A percentile compares a stretch with the other conserved stretches of the same genome.
Evolutionary conservation across 2,797 vertebrate species (phyloP).

Genomic region (Carcharodon carcharias): DNA sequence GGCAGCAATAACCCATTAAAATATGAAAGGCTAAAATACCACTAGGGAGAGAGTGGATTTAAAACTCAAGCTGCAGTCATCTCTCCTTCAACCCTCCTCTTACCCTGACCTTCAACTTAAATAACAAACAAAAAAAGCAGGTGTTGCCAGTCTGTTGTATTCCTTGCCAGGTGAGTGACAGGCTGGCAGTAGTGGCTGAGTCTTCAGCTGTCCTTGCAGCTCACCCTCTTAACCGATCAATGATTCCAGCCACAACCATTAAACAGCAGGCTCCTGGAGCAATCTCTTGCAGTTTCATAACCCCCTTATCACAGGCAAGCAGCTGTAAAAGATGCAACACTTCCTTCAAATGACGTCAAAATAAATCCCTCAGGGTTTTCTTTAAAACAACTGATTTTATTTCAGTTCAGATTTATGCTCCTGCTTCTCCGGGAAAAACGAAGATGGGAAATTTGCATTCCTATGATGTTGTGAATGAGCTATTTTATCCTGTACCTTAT

Average conservation of each 20-base stretch:
- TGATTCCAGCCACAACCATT: background rate
- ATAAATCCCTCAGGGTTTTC: background rate
- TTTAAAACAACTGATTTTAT: background rate
- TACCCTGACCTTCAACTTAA: background rate
- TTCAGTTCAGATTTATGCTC: background rate
- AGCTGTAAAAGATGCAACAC: conserved; percentile 1
- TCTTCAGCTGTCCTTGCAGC: background rate
- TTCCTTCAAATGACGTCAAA: conserved; percentile 3
- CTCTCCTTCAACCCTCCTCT: too few relatives aligned
- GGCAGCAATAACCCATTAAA: background rate
- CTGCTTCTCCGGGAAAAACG: background rate
- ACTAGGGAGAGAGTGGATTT: background rate
- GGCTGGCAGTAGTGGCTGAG: background rate
- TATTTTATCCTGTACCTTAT: background rate
- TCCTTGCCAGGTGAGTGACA: background rate
- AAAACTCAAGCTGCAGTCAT: background rate
- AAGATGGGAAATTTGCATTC: background rate
- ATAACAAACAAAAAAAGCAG: background rate
- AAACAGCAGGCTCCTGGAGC: background rate
- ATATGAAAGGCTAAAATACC: background rate
- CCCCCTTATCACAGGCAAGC: conserved; percentile 13
- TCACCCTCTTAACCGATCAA: conserved; percentile 7
- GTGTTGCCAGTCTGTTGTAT: background rate
- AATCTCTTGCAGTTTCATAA: background rate
- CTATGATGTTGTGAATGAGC: background rate